Evolutionary conservation across 2,888 invertebrate genomes (phyloP).

Genomic region (Serripes groenlandicus): DNA sequence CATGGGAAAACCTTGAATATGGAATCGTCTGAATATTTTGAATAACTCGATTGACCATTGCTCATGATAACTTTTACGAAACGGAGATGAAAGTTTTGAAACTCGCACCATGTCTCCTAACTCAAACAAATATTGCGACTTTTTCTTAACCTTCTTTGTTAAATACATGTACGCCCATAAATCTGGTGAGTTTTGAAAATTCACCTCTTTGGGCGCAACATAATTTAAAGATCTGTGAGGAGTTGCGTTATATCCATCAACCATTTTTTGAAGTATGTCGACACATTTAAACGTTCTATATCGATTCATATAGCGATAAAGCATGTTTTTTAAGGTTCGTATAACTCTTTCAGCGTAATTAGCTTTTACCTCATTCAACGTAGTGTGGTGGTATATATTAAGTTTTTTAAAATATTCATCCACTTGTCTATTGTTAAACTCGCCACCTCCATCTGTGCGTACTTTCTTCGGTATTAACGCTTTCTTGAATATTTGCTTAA

Average conservation of each 20-base stretch:
- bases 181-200: conserved; percentile 21
- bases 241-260: conserved; percentile 41
- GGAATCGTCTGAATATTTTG: conserved; percentile 21
- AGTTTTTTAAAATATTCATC: conserved; percentile 9
- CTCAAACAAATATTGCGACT: conserved; percentile 18
- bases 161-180: conserved; percentile 36
- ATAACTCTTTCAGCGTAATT: conserved; percentile 34
- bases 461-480: conserved; percentile 31
- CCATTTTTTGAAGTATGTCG: conserved; percentile 28
- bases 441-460: conserved; percentile 42
- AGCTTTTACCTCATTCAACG: conserved; percentile 46
- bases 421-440: conserved; percentile 30
- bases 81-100: conserved; percentile 18
- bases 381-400: conserved; percentile 25
- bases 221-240: conserved; percentile 36
- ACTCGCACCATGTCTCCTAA: conserved; percentile 46
- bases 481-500: conserved; percentile 9
- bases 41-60: conserved; percentile 45
- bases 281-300: conserved; percentile 31
- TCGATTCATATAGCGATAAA: conserved; percentile 34
- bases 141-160: neutral
- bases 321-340: conserved; percentile 26
- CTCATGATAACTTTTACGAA: conserved; percentile 37
- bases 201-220: conserved; percentile 8
- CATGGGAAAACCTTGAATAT: conserved; percentile 26